phyloP scores from a whole-genome alignment of 2,113 vertebrate genomes.

The Gymnorhina tibicen region DNA sequence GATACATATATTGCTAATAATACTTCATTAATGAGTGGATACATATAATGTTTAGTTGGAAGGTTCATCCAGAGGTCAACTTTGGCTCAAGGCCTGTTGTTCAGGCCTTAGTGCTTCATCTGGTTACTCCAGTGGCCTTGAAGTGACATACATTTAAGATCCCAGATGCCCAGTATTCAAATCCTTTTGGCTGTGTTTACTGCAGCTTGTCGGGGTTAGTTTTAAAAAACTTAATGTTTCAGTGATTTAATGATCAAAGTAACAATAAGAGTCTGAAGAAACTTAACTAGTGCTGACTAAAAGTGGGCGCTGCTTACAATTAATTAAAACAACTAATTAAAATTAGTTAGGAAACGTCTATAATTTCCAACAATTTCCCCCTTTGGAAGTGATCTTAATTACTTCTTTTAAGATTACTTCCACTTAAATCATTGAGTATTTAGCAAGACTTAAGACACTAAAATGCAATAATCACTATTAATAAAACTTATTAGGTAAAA shows the following conservation, averaged over 20 bases:
- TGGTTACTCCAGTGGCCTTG: background rate
- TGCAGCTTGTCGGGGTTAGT: background rate
- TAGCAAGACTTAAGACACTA: background rate
- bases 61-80: too few relatives aligned
- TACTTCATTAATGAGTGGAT: too few relatives aligned
- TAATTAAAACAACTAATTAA: background rate
- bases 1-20: too few relatives aligned
- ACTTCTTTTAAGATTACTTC: background rate
- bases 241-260: background rate
- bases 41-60: too few relatives aligned
- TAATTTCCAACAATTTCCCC: background rate
- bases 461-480: background rate
- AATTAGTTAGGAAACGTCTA: background rate
- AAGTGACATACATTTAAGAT: background rate
- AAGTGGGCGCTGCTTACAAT: background rate
- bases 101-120: background rate
- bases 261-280: background rate
- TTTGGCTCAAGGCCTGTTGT: background rate
- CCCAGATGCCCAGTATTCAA: background rate
- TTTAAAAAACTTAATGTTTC: background rate
- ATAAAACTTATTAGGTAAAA: background rate
- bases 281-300: background rate
- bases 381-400: background rate
- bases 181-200: background rate
- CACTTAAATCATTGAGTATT: background rate